phyloP scores from a whole-genome alignment of 2,797 vertebrate genomes.

The Pelodytes ibericus region DNA sequence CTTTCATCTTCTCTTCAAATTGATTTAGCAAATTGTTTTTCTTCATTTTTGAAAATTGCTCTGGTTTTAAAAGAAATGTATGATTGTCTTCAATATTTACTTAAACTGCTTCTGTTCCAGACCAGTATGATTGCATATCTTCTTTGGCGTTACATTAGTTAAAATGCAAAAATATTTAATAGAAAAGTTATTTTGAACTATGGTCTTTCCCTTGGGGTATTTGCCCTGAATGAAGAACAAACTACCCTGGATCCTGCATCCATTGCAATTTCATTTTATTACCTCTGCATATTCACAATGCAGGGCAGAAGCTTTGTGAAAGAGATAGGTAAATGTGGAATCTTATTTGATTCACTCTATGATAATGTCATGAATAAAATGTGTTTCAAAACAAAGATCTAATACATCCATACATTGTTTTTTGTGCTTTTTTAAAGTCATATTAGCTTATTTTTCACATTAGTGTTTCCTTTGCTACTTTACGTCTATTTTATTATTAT shows the following conservation, averaged over 20 bases:
- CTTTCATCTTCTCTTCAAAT: conserved; percentile 42
- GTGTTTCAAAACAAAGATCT: conserved; percentile 25
- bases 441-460: conserved; percentile 18
- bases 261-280: conserved; percentile 24
- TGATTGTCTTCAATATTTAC: conserved; percentile 41
- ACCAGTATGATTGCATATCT: not conserved
- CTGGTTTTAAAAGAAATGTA: conserved; percentile 30
- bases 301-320: not conserved
- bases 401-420: too few species aligned
- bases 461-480: conserved; percentile 16
- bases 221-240: conserved; percentile 7
- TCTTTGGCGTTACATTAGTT: not conserved
- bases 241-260: conserved; percentile 13
- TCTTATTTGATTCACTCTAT: conserved; percentile 33
- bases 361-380: conserved; percentile 21
- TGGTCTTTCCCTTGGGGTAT: conserved; percentile 20
- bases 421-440: not conserved
- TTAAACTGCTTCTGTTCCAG: conserved; percentile 18
- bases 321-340: conserved; percentile 4
- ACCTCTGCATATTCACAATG: not conserved
- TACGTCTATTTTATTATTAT: conserved; percentile 40
- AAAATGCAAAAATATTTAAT: conserved; percentile 32
- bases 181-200: conserved; percentile 21
- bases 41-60: conserved; percentile 37
- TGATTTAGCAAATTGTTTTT: conserved; percentile 51